Evolutionary conservation across 2,797 vertebrate species (phyloP).

Genomic region (Balearica regulorum): DNA sequence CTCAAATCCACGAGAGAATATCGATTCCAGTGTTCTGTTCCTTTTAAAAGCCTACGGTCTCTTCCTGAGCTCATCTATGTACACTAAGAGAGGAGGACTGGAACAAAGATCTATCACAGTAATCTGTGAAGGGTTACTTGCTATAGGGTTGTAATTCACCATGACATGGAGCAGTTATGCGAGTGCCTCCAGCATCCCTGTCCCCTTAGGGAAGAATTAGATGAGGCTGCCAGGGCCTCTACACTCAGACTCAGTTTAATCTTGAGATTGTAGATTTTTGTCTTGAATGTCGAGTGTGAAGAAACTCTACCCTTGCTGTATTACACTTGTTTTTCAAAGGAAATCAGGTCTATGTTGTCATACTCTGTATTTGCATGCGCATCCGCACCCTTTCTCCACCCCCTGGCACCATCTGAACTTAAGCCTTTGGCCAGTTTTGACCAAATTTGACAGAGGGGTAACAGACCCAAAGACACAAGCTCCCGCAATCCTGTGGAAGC

Average conservation of each 20-base stretch:
- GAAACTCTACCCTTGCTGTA: background rate
- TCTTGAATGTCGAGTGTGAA: background rate
- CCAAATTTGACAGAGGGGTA: background rate
- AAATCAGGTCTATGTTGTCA: background rate
- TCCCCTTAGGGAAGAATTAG: background rate
- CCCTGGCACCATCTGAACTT: background rate
- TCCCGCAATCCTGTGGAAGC: background rate
- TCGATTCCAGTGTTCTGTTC: background rate
- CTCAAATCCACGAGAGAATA: background rate
- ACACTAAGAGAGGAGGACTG: background rate
- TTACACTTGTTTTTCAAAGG: background rate
- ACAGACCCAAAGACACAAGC: background rate
- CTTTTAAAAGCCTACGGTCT: background rate
- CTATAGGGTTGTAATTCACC: conserved; percentile 12
- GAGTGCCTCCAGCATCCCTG: background rate
- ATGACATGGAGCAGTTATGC: background rate
- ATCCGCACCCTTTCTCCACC: background rate
- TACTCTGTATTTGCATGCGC: fast-evolving
- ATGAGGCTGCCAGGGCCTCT: background rate
- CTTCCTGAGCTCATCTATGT: background rate
- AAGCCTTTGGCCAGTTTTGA: background rate
- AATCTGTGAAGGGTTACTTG: background rate
- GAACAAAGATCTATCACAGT: background rate
- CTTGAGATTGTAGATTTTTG: background rate
- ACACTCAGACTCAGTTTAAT: background rate